Evolutionary conservation across 2,888 invertebrate genomes (phyloP).

Genomic region (Drosophila mayaguana): DNA sequence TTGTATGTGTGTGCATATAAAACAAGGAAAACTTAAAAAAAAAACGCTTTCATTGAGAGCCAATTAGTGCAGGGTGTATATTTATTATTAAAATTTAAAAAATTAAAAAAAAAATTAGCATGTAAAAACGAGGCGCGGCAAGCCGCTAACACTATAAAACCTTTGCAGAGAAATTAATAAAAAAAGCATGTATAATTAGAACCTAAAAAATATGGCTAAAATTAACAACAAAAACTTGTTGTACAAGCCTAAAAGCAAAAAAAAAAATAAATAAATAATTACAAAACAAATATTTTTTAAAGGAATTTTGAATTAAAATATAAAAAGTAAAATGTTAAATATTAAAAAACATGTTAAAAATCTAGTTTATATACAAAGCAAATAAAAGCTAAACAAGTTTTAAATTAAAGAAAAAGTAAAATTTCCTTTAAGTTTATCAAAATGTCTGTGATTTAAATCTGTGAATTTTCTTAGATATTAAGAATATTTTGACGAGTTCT

Average conservation of each 20-base stretch:
- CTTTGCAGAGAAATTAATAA: conserved; percentile 35
- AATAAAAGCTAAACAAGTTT: too few relatives aligned
- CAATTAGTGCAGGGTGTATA: conserved; percentile 72
- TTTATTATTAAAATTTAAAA: conserved; percentile 64
- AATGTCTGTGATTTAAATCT: neutral
- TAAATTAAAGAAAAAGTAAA: too few relatives aligned
- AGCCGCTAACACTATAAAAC: conserved; percentile 22
- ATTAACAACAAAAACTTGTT: neutral
- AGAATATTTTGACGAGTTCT: neutral
- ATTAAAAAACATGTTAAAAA: too few relatives aligned
- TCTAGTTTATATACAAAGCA: too few relatives aligned
- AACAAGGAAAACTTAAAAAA: conserved; percentile 21
- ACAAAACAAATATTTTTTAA: too few relatives aligned
- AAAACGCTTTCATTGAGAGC: conserved; percentile 53
- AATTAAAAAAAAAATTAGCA: conserved; percentile 23
- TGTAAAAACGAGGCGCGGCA: conserved; percentile 33
- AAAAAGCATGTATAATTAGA: neutral
- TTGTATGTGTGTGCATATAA: conserved; percentile 11
- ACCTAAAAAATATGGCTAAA: neutral
- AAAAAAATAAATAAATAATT: neutral
- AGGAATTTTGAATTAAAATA: too few relatives aligned
- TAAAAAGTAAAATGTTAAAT: too few relatives aligned
- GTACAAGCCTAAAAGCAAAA: too few relatives aligned
- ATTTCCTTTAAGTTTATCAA: too few relatives aligned
- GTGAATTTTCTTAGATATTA: neutral